A percentile compares a stretch with the other conserved stretches of the same genome.
These are phyloP conservation scores for Reticulitermes lucifugus DNA, from an alignment of 2,888 invertebrate species.

Conservation along the genomic window DNA sequence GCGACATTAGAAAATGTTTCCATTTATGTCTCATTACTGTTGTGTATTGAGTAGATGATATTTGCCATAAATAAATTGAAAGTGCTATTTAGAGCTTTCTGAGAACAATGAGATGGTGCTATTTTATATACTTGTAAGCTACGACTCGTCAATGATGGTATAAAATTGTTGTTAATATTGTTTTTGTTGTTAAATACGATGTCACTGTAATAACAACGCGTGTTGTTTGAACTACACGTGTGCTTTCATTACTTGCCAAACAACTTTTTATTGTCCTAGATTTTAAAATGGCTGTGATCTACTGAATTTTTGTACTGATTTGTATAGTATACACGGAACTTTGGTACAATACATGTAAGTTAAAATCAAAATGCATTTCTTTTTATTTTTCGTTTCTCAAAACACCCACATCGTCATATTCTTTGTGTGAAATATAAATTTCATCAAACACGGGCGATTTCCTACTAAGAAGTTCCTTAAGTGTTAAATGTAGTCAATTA, in stretches of 20 bases:
- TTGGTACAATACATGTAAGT: slow-evolving; percentile 44
- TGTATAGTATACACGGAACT: slow-evolving; percentile 40
- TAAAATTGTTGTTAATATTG: slow-evolving; percentile 4
- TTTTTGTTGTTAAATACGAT: slow-evolving; percentile 11
- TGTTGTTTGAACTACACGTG: slow-evolving; percentile 16
- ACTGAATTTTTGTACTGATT: slow-evolving; percentile 42
- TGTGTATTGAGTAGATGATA: not conserved
- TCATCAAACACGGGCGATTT: too few species aligned
- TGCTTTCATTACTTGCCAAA: slow-evolving; percentile 14
- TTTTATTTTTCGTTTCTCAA: not conserved
- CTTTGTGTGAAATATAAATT: too few species aligned
- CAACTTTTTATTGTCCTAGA: slow-evolving; percentile 18
- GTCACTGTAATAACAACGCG: slow-evolving; percentile 21
- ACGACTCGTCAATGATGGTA: not conserved
- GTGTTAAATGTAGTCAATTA: too few species aligned
- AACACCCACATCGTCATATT: too few species aligned
- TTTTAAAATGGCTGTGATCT: slow-evolving; percentile 45
- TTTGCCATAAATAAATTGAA: not conserved
- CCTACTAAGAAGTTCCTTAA: too few species aligned
- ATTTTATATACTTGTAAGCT: slow-evolving; percentile 14
- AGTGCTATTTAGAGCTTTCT: not conserved
- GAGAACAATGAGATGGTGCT: not conserved
- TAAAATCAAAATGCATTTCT: not conserved
- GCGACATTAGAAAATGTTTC: not conserved
- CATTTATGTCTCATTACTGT: not conserved